These are phyloP conservation scores for Eupithecia tripunctaria DNA, from an alignment of 2,888 invertebrate species.

Conservation along the genomic window DNA sequence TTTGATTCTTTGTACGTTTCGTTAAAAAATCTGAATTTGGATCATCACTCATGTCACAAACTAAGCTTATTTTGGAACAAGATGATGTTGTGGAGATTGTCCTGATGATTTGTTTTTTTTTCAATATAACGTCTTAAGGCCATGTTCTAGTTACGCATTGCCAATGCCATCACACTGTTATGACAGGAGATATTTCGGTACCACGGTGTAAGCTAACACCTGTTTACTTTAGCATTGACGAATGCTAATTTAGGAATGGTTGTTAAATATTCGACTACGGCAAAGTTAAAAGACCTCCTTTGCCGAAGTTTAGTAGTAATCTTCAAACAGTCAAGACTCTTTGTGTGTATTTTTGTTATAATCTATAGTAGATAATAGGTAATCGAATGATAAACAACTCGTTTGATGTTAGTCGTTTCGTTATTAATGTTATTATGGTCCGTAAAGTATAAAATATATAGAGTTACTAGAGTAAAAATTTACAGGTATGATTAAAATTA, in stretches of 20 bases:
- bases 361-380: too few relatives aligned
- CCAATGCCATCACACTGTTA: conserved; percentile 39
- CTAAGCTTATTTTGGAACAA: neutral
- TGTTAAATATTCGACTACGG: neutral
- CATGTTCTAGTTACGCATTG: conserved; percentile 30
- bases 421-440: too few relatives aligned
- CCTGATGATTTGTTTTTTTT: neutral
- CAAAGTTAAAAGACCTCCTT: neutral
- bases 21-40: too few relatives aligned
- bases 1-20: too few relatives aligned
- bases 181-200: conserved; percentile 44
- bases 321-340: too few relatives aligned
- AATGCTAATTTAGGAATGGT: conserved; percentile 28
- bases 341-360: too few relatives aligned
- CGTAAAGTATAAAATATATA: too few relatives aligned
- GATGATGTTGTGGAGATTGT: neutral
- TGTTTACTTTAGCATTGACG: conserved; percentile 41
- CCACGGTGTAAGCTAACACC: conserved; percentile 44
- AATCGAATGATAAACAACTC: too few relatives aligned
- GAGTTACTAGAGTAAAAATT: too few relatives aligned
- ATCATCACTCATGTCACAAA: neutral
- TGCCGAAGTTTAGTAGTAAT: neutral
- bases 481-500: too few relatives aligned
- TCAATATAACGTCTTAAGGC: neutral
- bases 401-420: too few relatives aligned